These are phyloP conservation scores for Drosophila kambysellisi DNA, from an alignment of 2,888 invertebrate genomes.

Conservation along the genomic window DNA sequence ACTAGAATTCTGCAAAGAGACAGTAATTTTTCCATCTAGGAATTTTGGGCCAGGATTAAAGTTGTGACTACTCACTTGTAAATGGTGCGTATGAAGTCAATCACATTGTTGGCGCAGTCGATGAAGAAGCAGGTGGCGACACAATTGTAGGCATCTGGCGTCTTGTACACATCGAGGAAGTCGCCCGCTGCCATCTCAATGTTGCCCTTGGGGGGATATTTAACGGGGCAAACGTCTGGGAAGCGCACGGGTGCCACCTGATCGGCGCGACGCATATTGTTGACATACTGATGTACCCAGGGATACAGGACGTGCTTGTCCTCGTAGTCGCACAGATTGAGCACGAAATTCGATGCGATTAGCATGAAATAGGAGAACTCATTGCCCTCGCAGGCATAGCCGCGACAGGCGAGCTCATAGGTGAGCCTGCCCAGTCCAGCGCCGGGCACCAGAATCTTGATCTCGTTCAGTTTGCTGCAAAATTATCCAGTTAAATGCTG, in stretches of 20 bases:
- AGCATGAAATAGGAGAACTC: conserved; percentile 99
- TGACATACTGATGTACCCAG: conserved; percentile 97
- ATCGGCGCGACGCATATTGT: conserved; percentile 92
- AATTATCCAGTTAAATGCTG: too few species aligned
- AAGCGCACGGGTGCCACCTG: conserved; percentile 92
- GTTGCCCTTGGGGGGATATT: conserved; percentile 87
- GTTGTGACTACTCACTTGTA: conserved; percentile 86
- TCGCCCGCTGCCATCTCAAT: conserved; percentile 99
- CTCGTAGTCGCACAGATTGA: conserved; percentile 90
- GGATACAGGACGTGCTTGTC: conserved; percentile 95
- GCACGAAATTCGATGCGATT: conserved; percentile 97
- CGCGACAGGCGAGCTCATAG: conserved; percentile 95
- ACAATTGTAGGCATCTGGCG: conserved; percentile 89
- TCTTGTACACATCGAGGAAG: conserved; percentile 90
- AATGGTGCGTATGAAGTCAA: conserved; percentile 97
- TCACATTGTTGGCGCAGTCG: conserved; percentile 98
- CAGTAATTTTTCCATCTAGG: too few species aligned
- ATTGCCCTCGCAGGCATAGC: conserved; percentile 98
- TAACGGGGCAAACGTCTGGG: conserved; percentile 94
- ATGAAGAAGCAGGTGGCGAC: conserved; percentile 99
- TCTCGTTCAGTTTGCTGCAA: conserved; percentile 82
- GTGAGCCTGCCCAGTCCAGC: conserved; percentile 98
- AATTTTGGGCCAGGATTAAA: background rate
- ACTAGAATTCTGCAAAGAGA: conserved; percentile 88
- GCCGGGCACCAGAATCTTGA: conserved; percentile 96